Base-by-base conservation (phyloP, 2,888 invertebrate species). In the Dicyrtomina minuta region DNA sequence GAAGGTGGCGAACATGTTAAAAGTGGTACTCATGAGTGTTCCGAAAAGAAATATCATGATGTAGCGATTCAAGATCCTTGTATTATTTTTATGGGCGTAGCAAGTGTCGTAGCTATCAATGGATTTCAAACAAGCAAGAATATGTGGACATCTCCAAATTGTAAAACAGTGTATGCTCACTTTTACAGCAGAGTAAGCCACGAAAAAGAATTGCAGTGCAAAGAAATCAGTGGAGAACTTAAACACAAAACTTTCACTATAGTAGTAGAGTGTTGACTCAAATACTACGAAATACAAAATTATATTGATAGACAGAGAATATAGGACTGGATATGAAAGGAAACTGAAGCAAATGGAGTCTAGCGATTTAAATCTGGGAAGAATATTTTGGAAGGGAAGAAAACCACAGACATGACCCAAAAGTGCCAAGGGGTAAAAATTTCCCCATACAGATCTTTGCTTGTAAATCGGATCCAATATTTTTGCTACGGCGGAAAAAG, bases 361-460 rank as follows among this genome's bases (percentile, higher is more conserved):
- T 13, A 33, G 15, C n/a, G 17, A 26, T 43, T 43, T 17, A 41
- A 10, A 65, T 22, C 20, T 55, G 8, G 55, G 65, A 15, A 65
- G 20, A 24, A 65, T 55, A 55, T 55, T 65, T 55, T 55, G 5
- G 13, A 65, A 39, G 12, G 65, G 65, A 1, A 65, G 24, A n/a
- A 65, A 65, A 8, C 65, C 65, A 41, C 17, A 53, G 39, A 53
- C 17, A 26, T 65, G 65, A 5, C 65, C 65, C 17, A 65, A 53
- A n/a, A 55, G 1, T 20, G 65, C 65, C 15, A 65, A 39, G 17
- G 65, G 55, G 39, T 65, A 55, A 22, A 43, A 65, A 43, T 65
- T 65, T 12, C 55, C 65, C 39, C 27, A 20, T 12, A 39, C 58
- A 10, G 58, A 33, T 17, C 39, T 3, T 33, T 33, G 33, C 8